Evolutionary conservation across 2,113 vertebrate genomes (phyloP), one percentile per base, ranked within the genome.

Genomic region (Gorsachius goisagi): DNA sequence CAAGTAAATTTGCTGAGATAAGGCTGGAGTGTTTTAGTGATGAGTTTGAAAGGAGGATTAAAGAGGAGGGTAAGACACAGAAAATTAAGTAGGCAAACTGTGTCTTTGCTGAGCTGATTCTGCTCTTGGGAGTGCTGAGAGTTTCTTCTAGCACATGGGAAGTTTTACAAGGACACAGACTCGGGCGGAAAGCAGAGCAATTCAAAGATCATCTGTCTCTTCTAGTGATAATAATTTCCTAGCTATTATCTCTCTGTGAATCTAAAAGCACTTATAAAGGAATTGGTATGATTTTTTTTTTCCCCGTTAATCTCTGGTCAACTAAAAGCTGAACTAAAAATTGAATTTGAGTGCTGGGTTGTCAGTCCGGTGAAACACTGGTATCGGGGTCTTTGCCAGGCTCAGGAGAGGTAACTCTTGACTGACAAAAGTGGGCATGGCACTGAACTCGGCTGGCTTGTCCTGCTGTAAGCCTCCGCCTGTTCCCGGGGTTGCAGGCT

Each of bases 271-370:
- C 84, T 94, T 96, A 68, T 1, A 33, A 60, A 67, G 56, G 71
- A 75, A 95, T 89, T 39, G 84, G 32, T 78, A 26, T 88, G 37
- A 86, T 53, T 94, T 91, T 44, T 44, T 89, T 81, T 94, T 91
- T 44, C 15, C 60, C 66, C 19, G 5, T 90, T 85, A 92, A 72
- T 68, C 85, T 55, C 56, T 80, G 44, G 39, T 56, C 73, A 84
- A 6, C 88, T 74, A 39, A 52, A 4, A 71, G 59, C 68, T 77
- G 81, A 87, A 75, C 28, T 87, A 56, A 53, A 55, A 91, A 59
- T 30, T n/a, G 85, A 55, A 27, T 59, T 41, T 12, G n/a, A 89
- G 74, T n/a, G 63, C 45, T 59, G 81, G 5, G 19, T 21, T 60
- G 45, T 45, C 69, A 75, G 41, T 13, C 64, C 7, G 18, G 72